Percentiles rank a stretch among this genome's conserved stretches.
Evolutionary conservation across 2,113 vertebrate species (phyloP).

Genomic region (Aspidoscelis tigris): DNA sequence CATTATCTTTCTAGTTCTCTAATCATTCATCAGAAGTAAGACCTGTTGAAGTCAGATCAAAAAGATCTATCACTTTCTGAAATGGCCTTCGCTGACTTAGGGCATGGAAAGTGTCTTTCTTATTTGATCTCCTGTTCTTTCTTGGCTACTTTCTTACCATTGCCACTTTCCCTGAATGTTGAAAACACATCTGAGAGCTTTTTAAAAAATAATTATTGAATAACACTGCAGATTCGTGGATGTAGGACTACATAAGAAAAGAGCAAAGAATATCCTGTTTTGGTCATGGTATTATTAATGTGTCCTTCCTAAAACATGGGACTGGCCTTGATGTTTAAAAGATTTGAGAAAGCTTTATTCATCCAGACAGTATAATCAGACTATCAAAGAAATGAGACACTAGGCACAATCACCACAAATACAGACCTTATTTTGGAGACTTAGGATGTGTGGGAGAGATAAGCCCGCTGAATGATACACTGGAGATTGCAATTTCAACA

Average conservation of each 20-base stretch:
- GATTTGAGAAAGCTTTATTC: conserved; percentile 29
- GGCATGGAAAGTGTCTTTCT: background rate
- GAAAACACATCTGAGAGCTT: background rate
- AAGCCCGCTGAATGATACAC: background rate
- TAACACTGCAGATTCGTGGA: background rate
- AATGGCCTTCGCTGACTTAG: too few relatives aligned
- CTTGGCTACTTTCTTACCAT: background rate
- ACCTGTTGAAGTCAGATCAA: background rate
- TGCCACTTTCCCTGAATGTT: background rate
- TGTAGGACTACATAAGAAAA: background rate
- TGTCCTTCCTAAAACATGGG: background rate
- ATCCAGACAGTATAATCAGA: conserved; percentile 40
- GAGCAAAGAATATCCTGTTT: background rate
- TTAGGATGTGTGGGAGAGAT: conserved; percentile 29
- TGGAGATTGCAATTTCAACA: conserved; percentile 32
- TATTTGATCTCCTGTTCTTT: background rate
- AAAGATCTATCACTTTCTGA: too few relatives aligned
- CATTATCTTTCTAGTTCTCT: too few relatives aligned
- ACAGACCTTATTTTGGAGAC: conserved; percentile 28
- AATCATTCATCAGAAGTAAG: background rate
- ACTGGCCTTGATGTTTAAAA: conserved; percentile 29
- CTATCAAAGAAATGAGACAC: conserved; percentile 30
- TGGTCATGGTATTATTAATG: background rate
- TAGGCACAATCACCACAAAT: conserved; percentile 20
- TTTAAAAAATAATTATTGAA: conserved; percentile 1